phyloP scores from a whole-genome alignment of 2,888 invertebrate species.

The Odontomyia ornata region DNA sequence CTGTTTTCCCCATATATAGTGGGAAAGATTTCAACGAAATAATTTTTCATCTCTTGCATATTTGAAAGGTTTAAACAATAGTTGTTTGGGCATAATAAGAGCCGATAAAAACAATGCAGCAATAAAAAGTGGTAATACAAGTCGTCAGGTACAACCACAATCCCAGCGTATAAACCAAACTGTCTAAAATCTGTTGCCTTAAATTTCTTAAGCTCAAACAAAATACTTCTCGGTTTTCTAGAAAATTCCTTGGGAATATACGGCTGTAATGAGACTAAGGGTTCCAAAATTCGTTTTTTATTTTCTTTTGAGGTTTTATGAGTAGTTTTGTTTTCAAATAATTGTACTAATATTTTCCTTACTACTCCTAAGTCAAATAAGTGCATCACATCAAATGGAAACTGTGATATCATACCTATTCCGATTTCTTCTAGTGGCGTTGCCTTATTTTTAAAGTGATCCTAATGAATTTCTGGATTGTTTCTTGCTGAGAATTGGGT shows the following conservation, averaged over 20 bases:
- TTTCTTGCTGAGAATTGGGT: too few relatives aligned
- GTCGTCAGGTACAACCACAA: conserved; percentile 15
- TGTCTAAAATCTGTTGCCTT: neutral
- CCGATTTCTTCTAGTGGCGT: conserved; percentile 2
- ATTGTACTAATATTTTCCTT: too few relatives aligned
- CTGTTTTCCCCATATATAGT: neutral
- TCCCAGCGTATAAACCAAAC: neutral
- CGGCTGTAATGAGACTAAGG: too few relatives aligned
- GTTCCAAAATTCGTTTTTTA: neutral
- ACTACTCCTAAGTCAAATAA: too few relatives aligned
- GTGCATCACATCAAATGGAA: too few relatives aligned
- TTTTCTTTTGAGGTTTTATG: neutral
- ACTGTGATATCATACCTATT: too few relatives aligned
- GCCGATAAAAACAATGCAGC: too few relatives aligned
- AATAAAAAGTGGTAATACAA: too few relatives aligned
- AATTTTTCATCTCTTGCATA: neutral
- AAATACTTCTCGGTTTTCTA: conserved; percentile 6
- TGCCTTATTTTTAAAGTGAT: neutral
- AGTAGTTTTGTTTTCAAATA: too few relatives aligned
- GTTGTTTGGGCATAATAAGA: neutral
- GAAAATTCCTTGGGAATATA: conserved; percentile 8
- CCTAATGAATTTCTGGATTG: neutral
- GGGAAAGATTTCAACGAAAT: neutral
- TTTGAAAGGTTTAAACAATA: neutral
- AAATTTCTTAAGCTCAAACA: neutral